phyloP scores from a whole-genome alignment of 2,888 invertebrate genomes.

The Belgica antarctica region DNA sequence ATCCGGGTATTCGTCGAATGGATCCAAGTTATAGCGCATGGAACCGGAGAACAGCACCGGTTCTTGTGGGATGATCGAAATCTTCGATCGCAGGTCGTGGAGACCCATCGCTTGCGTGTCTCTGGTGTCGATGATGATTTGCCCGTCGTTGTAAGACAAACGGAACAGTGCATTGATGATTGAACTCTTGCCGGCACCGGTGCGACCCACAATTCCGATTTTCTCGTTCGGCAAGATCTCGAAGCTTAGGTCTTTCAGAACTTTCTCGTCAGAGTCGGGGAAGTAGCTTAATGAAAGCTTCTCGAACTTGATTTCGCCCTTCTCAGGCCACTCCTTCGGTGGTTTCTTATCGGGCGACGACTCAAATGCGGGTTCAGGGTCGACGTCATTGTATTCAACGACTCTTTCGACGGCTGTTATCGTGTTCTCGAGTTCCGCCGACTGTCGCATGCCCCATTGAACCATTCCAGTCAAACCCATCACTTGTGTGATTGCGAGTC shows the following conservation, averaged over 20 bases:
- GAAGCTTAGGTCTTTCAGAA: slow-evolving; percentile 70
- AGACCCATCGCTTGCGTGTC: slow-evolving; percentile 70
- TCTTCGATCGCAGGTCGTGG: slow-evolving; percentile 69
- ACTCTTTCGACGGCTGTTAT: slow-evolving; percentile 87
- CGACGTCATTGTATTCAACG: slow-evolving; percentile 63
- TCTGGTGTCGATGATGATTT: slow-evolving; percentile 75
- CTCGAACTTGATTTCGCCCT: slow-evolving; percentile 67
- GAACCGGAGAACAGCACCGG: slow-evolving; percentile 84
- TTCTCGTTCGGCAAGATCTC: slow-evolving; percentile 65
- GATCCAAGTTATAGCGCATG: slow-evolving; percentile 84
- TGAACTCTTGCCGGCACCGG: slow-evolving; percentile 72
- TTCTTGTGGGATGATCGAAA: slow-evolving; percentile 83
- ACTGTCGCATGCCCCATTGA: slow-evolving; percentile 55
- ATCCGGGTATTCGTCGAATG: slow-evolving; percentile 78
- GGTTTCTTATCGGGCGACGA: slow-evolving; percentile 71
- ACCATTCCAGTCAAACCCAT: slow-evolving; percentile 64
- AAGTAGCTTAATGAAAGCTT: slow-evolving; percentile 71
- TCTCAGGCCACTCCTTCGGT: slow-evolving; percentile 68
- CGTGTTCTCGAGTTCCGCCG: slow-evolving; percentile 81
- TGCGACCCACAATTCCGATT: slow-evolving; percentile 69
- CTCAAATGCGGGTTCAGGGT: slow-evolving; percentile 60
- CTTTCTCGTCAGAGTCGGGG: slow-evolving; percentile 65
- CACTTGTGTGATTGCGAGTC: slow-evolving; percentile 77
- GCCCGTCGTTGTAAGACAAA: slow-evolving; percentile 73
- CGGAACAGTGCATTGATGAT: slow-evolving; percentile 72